Percentiles rank a stretch among this genome's conserved stretches.
These are phyloP conservation scores for Oophaga pumilio DNA, from an alignment of 2,113 vertebrate genomes.

Conservation along the genomic window DNA sequence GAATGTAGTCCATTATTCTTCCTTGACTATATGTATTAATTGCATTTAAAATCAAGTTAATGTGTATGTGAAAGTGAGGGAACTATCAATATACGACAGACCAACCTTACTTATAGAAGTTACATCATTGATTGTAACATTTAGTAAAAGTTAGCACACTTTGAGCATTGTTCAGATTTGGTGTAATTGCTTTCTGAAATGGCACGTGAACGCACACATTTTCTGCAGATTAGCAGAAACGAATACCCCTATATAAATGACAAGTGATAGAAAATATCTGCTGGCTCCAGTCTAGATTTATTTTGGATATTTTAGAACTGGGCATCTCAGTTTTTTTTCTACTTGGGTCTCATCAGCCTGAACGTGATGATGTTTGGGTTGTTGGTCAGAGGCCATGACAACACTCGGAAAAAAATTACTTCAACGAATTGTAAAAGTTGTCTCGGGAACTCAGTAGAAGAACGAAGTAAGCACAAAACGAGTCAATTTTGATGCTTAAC, in stretches of 20 bases:
- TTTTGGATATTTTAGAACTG: not conserved
- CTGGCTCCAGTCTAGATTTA: not conserved
- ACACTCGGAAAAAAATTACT: no score
- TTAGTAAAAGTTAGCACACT: slow-evolving; percentile 81
- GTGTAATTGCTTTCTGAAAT: slow-evolving; percentile 67
- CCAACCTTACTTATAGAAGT: slow-evolving; percentile 79
- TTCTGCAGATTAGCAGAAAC: slow-evolving; percentile 16
- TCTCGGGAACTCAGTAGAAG: no score
- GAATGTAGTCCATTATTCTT: slow-evolving; percentile 96
- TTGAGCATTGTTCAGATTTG: slow-evolving; percentile 69
- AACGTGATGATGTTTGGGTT: no score
- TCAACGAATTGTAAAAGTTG: no score
- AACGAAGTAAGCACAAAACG: no score
- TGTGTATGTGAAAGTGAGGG: slow-evolving; percentile 96
- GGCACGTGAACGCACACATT: slow-evolving; percentile 56
- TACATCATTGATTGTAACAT: slow-evolving; percentile 85
- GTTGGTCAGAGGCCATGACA: no score
- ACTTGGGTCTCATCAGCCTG: no score
- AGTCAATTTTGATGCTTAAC: no score
- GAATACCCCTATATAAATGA: slow-evolving; percentile 21
- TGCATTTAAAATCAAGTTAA: slow-evolving; percentile 99
- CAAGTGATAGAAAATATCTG: not conserved
- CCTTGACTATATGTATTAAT: slow-evolving; percentile 98
- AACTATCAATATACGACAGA: slow-evolving; percentile 95
- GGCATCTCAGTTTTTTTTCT: no score